Evolutionary conservation across 2,113 vertebrate species (phyloP).

Genomic region (Barbus barbus): DNA sequence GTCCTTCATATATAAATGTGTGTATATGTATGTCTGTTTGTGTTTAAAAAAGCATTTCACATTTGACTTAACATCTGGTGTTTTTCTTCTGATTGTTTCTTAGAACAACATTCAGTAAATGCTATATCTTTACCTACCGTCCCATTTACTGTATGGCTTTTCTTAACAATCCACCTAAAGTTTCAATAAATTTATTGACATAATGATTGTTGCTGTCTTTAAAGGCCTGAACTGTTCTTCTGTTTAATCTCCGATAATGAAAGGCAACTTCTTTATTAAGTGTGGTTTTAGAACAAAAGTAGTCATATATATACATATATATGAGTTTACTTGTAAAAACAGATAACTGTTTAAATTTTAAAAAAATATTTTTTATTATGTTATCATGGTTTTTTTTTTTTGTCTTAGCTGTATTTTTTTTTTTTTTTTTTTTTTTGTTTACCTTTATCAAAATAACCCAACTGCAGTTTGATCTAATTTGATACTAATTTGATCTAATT

Average conservation of each 20-base stretch:
- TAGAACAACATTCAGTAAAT: not conserved
- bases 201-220: not conserved
- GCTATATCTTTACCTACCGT: not conserved
- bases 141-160: not conserved
- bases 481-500: not conserved
- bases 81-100: not conserved
- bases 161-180: not conserved
- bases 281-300: conserved; percentile 55
- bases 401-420: too few relatives aligned
- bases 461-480: too few relatives aligned
- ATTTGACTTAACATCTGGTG: not conserved
- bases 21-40: too few relatives aligned
- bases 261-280: not conserved
- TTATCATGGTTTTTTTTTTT: too few relatives aligned
- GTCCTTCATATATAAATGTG: too few relatives aligned
- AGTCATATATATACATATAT: too few relatives aligned
- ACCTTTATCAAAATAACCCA: too few relatives aligned
- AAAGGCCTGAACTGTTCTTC: not conserved
- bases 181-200: not conserved
- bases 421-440: too few relatives aligned
- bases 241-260: too few relatives aligned
- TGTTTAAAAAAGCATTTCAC: not conserved
- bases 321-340: too few relatives aligned
- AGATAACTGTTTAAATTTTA: too few relatives aligned
- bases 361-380: too few relatives aligned